Evolutionary conservation across 1,140 invertebrate species (phyloP).

Genomic region (Globodera rostochiensis): DNA sequence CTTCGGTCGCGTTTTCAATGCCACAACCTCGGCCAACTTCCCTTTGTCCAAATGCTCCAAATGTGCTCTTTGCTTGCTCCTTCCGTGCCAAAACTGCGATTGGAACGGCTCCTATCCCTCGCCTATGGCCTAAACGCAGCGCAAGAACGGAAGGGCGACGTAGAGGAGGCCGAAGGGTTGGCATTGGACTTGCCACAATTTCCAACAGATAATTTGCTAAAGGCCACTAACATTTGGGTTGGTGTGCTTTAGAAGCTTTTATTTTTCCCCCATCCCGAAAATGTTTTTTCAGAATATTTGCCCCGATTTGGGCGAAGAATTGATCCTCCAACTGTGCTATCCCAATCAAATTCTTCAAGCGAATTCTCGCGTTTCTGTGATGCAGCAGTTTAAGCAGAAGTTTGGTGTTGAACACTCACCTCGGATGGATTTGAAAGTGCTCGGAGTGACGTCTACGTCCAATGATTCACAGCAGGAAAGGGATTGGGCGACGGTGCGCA

Average conservation of each 20-base stretch:
- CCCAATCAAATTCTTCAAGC: conserved; percentile 78
- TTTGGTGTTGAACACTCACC: conserved; percentile 20
- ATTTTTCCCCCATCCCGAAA: not conserved
- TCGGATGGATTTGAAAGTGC: conserved; percentile 1
- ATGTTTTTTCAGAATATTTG: conserved; percentile 72
- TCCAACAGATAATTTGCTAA: conserved; percentile 79
- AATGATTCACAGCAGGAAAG: not conserved
- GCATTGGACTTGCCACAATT: conserved; percentile 82
- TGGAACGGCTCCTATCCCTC: conserved; percentile 77
- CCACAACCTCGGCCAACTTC: conserved; percentile 74
- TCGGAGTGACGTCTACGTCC: not conserved
- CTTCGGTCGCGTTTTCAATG: conserved; percentile 91
- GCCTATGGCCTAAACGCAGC: conserved; percentile 75
- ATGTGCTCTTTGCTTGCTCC: conserved; percentile 70
- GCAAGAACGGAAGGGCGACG: conserved; percentile 70
- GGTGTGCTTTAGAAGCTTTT: not conserved
- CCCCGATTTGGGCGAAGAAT: conserved; percentile 72
- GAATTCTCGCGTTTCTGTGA: conserved; percentile 74
- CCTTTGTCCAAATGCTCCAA: conserved; percentile 63
- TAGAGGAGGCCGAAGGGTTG: conserved; percentile 43
- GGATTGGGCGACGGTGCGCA: not conserved
- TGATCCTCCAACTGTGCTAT: conserved; percentile 78
- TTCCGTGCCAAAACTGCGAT: conserved; percentile 69
- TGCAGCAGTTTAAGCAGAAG: conserved; percentile 69
- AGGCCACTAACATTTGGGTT: conserved; percentile 77